Base-by-base conservation (phyloP, 1,140 invertebrate species). In the Agrilus planipennis region DNA sequence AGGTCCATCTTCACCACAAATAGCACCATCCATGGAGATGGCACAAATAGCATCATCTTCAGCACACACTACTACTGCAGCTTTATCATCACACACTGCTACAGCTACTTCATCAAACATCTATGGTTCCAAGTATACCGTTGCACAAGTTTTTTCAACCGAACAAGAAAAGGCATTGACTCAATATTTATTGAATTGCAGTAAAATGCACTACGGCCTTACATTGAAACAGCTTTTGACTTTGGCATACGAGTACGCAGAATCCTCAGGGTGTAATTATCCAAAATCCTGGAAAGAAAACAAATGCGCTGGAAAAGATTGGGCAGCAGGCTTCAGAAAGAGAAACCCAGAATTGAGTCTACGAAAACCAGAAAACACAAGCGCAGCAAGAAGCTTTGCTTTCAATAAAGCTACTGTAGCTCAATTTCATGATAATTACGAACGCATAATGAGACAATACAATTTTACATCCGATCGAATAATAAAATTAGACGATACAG, bases 401-500 rank as follows among this genome's bases (percentile, higher is more conserved):
- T 58, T 55, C 41, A 52, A 55, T 19, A 41, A 36, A 34, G n/a
- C 21, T 30, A 48, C 54, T 29, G 47, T 54, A 3, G 18, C 17
- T 7, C 9, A 1, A 9, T 57, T 57, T 31, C 52, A 46, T 27
- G 29, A 44, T 19, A 53, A 50, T 29, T 35, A 50, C 3, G 20
- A 42, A 34, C 39, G 2, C 2, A 36, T 34, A 1, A 20, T 35
- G 18, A 22, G 19, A 16, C 15, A 46, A 3, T 36, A 17, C 41
- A 17, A 51, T 29, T 46, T 53, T 52, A 15, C 25, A 40, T 49
- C 41, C 36, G 32, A 39, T 21, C 20, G 32, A 27, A 58, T 66
- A 25, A 66, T 53, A 39, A 66, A 68, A 47, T 31, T 58, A 17
- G 62, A 64, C 45, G 63, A 69, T 51, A 68, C 60, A 27, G 62